Evolutionary conservation across 2,113 vertebrate species (phyloP).

Genomic region (Procavia capensis): DNA sequence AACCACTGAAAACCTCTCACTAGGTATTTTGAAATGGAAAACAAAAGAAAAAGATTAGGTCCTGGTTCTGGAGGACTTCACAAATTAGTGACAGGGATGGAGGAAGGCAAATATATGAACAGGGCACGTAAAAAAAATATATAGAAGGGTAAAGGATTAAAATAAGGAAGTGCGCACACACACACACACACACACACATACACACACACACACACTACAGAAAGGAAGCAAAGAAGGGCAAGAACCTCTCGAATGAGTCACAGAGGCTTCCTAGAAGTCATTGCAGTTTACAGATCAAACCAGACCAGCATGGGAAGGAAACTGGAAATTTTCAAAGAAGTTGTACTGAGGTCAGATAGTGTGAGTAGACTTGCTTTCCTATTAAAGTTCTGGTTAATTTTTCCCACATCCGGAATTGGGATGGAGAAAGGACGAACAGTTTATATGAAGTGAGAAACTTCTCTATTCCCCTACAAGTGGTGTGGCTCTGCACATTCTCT

Average conservation of each 20-base stretch:
- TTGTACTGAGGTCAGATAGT: not conserved
- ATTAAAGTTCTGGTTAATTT: not conserved
- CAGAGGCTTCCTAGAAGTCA: not conserved
- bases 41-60: not conserved
- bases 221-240: not conserved
- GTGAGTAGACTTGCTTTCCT: not conserved
- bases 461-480: not conserved
- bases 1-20: not conserved
- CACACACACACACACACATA: not conserved
- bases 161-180: not conserved
- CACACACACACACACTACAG: not conserved
- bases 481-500: constrained; percentile 58
- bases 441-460: not conserved
- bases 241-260: not conserved
- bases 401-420: constrained; percentile 51
- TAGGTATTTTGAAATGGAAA: not conserved
- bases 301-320: not conserved
- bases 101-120: not conserved
- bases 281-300: not conserved
- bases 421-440: not conserved
- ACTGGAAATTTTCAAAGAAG: not conserved
- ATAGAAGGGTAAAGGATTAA: not conserved
- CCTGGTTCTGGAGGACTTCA: not conserved
- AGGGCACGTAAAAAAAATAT: not conserved
- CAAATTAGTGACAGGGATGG: not conserved